phyloP scores from a whole-genome alignment of 2,888 invertebrate species.

The Phengaris alcon region DNA sequence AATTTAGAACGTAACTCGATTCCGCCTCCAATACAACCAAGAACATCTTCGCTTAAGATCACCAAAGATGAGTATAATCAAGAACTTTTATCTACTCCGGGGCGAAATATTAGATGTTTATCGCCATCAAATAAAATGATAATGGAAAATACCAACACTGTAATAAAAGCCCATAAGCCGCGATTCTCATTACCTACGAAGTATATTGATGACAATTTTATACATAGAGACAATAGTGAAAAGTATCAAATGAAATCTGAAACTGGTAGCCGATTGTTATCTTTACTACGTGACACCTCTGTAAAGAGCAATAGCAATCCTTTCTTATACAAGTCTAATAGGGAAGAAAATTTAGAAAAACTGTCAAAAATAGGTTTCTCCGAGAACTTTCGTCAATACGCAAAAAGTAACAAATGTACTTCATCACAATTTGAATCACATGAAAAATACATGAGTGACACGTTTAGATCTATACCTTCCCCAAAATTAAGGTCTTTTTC shows the following conservation, averaged over 20 bases:
- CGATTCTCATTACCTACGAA: conserved; percentile 54
- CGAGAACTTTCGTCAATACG: conserved; percentile 12
- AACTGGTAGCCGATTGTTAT: conserved; percentile 80
- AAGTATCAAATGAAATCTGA: conserved; percentile 68
- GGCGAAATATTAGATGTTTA: conserved; percentile 82
- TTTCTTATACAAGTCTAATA: conserved; percentile 40
- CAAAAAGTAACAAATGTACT: not conserved
- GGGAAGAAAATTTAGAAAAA: conserved; percentile 47
- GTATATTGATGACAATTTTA: not conserved
- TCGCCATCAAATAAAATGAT: conserved; percentile 85
- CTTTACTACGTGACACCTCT: conserved; percentile 79
- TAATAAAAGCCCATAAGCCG: conserved; percentile 74
- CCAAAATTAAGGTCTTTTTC: conserved; percentile 64
- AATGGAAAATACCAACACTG: conserved; percentile 75
- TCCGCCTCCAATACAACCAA: conserved; percentile 68
- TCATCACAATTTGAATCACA: conserved; percentile 19
- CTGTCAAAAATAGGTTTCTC: conserved; percentile 42
- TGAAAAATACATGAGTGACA: conserved; percentile 32
- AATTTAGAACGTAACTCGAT: conserved; percentile 45
- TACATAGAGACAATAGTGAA: not conserved
- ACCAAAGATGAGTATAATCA: conserved; percentile 64
- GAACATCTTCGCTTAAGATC: conserved; percentile 67
- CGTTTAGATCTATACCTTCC: conserved; percentile 63
- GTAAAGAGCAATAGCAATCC: conserved; percentile 56
- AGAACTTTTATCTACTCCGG: conserved; percentile 79